These are phyloP conservation scores for Epinotia ramella DNA, from an alignment of 2,888 invertebrate genomes.

Conservation along the genomic window DNA sequence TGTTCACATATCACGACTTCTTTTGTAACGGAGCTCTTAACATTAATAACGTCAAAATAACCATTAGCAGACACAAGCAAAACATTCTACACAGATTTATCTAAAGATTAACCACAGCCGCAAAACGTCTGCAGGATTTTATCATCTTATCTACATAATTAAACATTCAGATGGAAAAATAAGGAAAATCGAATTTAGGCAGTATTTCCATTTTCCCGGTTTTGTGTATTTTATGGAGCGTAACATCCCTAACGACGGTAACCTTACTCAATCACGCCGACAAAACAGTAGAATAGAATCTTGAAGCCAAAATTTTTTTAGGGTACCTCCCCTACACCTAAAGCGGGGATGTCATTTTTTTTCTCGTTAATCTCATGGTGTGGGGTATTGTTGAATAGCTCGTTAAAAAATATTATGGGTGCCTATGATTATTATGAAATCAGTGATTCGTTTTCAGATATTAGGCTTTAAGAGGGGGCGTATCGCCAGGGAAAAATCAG, in stretches of 20 bases:
- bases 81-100: neutral
- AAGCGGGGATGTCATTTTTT: no score
- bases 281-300: no score
- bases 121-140: neutral
- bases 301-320: no score
- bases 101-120: neutral
- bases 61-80: neutral
- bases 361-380: no score
- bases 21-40: neutral
- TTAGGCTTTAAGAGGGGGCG: no score
- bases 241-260: neutral
- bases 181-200: neutral
- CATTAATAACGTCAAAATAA: constrained; percentile 21
- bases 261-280: no score
- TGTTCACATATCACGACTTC: constrained; percentile 10
- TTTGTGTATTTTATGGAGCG: neutral
- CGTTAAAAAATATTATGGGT: no score
- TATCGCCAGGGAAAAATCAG: no score
- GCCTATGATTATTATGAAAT: no score
- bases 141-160: neutral
- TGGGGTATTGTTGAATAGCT: no score
- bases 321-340: no score
- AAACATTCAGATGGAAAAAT: neutral
- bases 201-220: neutral
- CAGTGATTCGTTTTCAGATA: no score